These are phyloP conservation scores for Antheraea assamensis DNA, from an alignment of 2,888 invertebrate genomes.

Conservation along the genomic window DNA sequence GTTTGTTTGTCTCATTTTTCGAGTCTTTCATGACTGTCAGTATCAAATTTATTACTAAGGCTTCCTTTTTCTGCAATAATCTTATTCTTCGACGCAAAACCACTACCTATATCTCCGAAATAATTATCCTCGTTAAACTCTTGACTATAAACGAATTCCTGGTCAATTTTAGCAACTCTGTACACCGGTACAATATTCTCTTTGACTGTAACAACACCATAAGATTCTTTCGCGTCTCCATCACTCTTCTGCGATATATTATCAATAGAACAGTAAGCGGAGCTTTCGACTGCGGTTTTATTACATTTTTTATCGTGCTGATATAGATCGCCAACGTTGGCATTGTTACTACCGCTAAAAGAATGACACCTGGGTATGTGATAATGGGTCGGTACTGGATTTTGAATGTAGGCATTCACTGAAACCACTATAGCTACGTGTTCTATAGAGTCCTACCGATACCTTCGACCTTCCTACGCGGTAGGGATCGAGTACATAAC, in stretches of 20 bases:
- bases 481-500: slow-evolving; percentile 56
- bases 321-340: slow-evolving; percentile 51
- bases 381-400: slow-evolving; percentile 69
- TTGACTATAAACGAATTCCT: slow-evolving; percentile 70
- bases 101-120: slow-evolving; percentile 59
- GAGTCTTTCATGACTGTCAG: slow-evolving; percentile 21
- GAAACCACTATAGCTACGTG: slow-evolving; percentile 70
- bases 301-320: slow-evolving; percentile 37
- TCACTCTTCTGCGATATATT: slow-evolving; percentile 56
- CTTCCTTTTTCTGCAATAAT: slow-evolving; percentile 55
- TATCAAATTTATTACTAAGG: slow-evolving; percentile 19
- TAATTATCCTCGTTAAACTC: slow-evolving; percentile 76
- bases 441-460: slow-evolving; percentile 55
- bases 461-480: slow-evolving; percentile 40
- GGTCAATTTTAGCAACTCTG: slow-evolving; percentile 46
- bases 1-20: slow-evolving; percentile 23
- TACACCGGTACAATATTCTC: slow-evolving; percentile 51
- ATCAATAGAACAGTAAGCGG: slow-evolving; percentile 56
- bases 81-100: slow-evolving; percentile 59
- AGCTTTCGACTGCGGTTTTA: not conserved
- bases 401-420: slow-evolving; percentile 62
- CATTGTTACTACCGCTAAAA: slow-evolving; percentile 52
- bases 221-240: slow-evolving; percentile 39
- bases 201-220: slow-evolving; percentile 50
- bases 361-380: slow-evolving; percentile 68